Conservation (phyloP, 30 jellyfish, hydroid and myxozoan species). For the Cassiopea xamachana region DNA sequence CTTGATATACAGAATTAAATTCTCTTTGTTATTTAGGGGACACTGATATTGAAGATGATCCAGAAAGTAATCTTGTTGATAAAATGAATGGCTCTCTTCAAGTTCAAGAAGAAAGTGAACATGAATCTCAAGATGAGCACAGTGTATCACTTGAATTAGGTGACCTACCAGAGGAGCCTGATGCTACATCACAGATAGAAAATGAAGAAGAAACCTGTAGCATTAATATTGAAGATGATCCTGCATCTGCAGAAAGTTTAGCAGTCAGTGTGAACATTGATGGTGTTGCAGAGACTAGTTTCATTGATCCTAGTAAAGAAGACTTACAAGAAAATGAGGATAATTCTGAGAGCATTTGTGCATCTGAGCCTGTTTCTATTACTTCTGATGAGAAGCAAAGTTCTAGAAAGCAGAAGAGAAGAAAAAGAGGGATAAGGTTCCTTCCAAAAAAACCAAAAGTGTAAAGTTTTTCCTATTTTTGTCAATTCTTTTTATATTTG, state of each 20-base stretch:
- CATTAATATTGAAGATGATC: neutral
- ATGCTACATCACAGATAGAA: neutral
- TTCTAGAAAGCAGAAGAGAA: neutral
- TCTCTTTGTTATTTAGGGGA: too few species aligned
- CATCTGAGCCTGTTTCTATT: neutral
- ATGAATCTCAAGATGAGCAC: neutral
- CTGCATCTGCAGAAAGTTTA: neutral
- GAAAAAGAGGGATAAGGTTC: neutral
- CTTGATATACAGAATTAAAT: too few species aligned
- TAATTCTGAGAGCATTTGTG: neutral
- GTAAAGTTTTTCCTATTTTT: neutral
- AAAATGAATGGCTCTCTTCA: neutral
- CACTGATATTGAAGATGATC: too few species aligned
- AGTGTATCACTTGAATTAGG: neutral
- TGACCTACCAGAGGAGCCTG: neutral
- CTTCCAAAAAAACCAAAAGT: conserved; percentile 14
- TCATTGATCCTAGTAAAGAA: neutral
- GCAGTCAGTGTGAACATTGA: neutral
- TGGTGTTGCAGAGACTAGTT: neutral
- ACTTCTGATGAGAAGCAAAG: neutral
- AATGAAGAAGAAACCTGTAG: neutral
- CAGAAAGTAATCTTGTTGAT: neutral
- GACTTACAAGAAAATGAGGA: neutral
- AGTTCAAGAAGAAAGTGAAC: neutral
- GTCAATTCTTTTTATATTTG: too few species aligned